Conservation (phyloP, 2,797 vertebrate species). For the Sarcophilus harrisii region DNA sequence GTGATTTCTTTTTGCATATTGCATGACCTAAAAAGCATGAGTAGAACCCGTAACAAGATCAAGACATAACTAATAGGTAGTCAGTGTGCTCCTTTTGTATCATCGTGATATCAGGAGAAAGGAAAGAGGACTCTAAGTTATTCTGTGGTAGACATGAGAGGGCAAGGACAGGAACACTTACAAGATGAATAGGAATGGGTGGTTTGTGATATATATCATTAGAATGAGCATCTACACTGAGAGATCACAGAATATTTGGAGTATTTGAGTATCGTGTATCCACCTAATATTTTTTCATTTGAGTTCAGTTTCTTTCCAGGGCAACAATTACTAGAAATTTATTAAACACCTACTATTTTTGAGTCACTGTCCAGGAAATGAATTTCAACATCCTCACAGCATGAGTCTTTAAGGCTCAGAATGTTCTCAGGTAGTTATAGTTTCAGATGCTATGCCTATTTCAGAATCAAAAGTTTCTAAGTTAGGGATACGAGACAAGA, state of each 20-base stretch:
- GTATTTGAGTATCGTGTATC: not conserved
- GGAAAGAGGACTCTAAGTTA: not conserved
- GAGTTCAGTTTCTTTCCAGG: not conserved
- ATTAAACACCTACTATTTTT: not conserved
- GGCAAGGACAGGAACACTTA: not conserved
- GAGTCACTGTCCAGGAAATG: not conserved
- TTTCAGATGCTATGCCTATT: constrained; percentile 19
- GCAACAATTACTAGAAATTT: not conserved
- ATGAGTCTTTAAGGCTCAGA: constrained; percentile 3
- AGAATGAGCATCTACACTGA: not conserved
- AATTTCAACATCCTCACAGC: not conserved
- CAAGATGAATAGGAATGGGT: not conserved
- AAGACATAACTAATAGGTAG: not conserved
- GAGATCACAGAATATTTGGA: not conserved
- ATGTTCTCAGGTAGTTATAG: not conserved
- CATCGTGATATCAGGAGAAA: not conserved
- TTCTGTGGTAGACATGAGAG: not conserved
- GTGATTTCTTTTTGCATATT: not conserved
- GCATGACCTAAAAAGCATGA: not conserved
- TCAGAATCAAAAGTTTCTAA: not conserved
- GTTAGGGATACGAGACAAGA: constrained; percentile 44
- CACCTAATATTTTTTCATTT: not conserved
- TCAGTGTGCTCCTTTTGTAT: not conserved
- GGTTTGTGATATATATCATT: not conserved
- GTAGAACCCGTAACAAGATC: not conserved